Percentiles rank a stretch among this genome's conserved stretches.
Conservation (phyloP, 2,888 invertebrate genomes). For the Hirtodrosophila trivittata region DNA sequence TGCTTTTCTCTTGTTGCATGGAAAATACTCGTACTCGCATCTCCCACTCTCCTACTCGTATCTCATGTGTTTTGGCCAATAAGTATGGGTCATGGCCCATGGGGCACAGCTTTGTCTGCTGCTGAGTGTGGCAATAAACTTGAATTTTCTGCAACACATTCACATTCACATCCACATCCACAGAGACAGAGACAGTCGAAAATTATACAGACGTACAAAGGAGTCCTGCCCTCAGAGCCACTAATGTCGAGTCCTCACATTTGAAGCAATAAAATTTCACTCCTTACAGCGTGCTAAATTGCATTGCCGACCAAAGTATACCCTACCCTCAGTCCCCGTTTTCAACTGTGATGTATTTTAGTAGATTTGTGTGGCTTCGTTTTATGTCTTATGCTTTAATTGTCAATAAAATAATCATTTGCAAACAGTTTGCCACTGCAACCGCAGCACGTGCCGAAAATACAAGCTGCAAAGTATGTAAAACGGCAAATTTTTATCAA, state of each 20-base stretch:
- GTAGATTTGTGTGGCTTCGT: conserved; percentile 47
- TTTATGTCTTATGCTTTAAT: conserved; percentile 69
- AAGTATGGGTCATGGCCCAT: conserved; percentile 21
- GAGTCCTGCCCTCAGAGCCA: conserved; percentile 22
- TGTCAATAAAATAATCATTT: conserved; percentile 77
- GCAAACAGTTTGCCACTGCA: conserved; percentile 61
- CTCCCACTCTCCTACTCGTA: conserved; percentile 10
- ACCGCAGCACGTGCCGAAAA: conserved; percentile 71
- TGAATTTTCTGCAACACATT: conserved; percentile 36
- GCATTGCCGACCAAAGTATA: background rate
- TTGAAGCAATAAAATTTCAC: conserved; percentile 66
- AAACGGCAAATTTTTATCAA: conserved; percentile 62
- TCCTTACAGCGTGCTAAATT: conserved; percentile 49
- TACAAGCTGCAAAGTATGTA: conserved; percentile 44
- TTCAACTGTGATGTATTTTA: conserved; percentile 16
- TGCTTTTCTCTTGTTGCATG: conserved; percentile 43
- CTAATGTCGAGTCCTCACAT: conserved; percentile 67
- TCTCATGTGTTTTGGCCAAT: conserved; percentile 40
- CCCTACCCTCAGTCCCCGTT: background rate
- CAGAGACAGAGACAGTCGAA: conserved; percentile 5
- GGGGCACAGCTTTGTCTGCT: conserved; percentile 51
- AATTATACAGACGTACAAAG: background rate
- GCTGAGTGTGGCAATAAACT: conserved; percentile 70
- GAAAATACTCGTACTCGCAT: conserved; percentile 1
- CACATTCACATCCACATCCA: background rate